Evolutionary conservation across 2,888 invertebrate genomes (phyloP), one percentile per base, ranked within the genome.

Genomic region (Cataglyphis rosenhaueri): DNA sequence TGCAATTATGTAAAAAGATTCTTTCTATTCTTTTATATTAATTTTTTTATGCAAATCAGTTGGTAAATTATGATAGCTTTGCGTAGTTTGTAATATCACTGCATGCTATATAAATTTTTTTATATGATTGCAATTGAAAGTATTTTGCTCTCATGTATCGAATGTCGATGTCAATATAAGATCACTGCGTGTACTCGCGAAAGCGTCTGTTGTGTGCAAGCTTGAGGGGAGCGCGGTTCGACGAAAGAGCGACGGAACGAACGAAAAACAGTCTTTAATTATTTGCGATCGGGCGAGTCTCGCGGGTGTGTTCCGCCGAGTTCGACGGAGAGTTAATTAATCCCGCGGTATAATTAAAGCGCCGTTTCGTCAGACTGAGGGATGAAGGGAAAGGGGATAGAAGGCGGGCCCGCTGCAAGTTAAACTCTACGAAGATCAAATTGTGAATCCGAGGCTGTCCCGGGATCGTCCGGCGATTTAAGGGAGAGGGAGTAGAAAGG

Each of bases 251-350:
- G 52, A 75, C 18, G 52, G 12, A 52, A 65, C 25, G 57, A 78
- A 79, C 71, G 71, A 79, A 79, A 79, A 79, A 79, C 78, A 44
- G 71, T 79, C 78, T 79, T 79, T 79, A 79, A 71, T 71, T 79
- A 79, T 79, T 81, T 76, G 81, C 81, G 62, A 81, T 76, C 48
- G 21, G 55, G 48, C 41, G 64, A 59, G 41, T 81, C 64, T 64
- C 62, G 65, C 57, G 81, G 82, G 61, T 70, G 75, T 82, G 88
- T 89, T 88, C 84, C 84, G 87, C 87, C 85, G 89, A 90, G 91
- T 92, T 92, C 90, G 90, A 93, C 89, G 91, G 90, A 59, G 78
- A 91, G 91, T 92, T 93, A 93, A 93, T 93, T 93, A 92, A 92
- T 92, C 92, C 89, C 88, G 86, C 84, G 87, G 89, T 91, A 90